Conservation (phyloP, 1,140 invertebrate genomes). For the Trissolcus basalis region DNA sequence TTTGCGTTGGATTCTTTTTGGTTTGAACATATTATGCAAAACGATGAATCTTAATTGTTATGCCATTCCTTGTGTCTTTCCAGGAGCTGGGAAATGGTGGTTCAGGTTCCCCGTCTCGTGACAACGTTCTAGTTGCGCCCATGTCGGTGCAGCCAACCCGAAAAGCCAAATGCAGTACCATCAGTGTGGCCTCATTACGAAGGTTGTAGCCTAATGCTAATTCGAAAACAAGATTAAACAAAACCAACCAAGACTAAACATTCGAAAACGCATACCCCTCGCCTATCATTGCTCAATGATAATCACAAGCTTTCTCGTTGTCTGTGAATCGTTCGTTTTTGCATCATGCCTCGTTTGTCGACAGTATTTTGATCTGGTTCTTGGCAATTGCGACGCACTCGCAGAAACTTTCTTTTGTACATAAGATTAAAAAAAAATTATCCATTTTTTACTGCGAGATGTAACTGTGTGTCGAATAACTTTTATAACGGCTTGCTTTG, state of each 20-base stretch:
- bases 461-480: too few species aligned
- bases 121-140: constrained; percentile 82
- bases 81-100: constrained; percentile 81
- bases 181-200: constrained; percentile 78
- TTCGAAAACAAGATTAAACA: constrained; percentile 17
- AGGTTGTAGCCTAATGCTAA: constrained; percentile 74
- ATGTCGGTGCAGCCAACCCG: constrained; percentile 88
- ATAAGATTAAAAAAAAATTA: neutral
- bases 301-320: constrained; percentile 41
- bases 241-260: constrained; percentile 20
- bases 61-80: constrained; percentile 64
- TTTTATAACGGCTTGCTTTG: too few species aligned
- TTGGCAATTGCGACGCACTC: constrained; percentile 8
- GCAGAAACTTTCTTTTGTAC: neutral
- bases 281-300: constrained; percentile 52
- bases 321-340: constrained; percentile 43
- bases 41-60: too few species aligned
- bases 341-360: constrained; percentile 11
- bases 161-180: constrained; percentile 81
- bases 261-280: constrained; percentile 30
- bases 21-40: too few species aligned
- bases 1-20: too few species aligned
- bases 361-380: constrained; percentile 16
- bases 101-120: constrained; percentile 78
- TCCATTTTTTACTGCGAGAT: too few species aligned